phyloP scores from a whole-genome alignment of 2,888 invertebrate species.

The Watsonalla cultraria region DNA sequence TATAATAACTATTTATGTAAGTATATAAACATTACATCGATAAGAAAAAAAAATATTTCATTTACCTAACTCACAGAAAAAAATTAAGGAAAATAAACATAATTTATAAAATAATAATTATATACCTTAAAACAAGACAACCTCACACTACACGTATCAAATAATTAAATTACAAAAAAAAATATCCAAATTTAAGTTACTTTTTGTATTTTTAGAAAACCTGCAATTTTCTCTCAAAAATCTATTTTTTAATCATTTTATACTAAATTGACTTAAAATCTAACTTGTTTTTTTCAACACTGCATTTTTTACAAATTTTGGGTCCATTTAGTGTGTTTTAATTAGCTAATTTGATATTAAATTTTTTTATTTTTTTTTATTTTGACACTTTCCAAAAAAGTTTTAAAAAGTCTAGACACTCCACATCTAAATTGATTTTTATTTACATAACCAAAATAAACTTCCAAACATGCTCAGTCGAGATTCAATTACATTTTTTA shows the following conservation, averaged over 20 bases:
- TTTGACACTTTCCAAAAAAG: slow-evolving; percentile 13
- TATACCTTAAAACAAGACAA: slow-evolving; percentile 69
- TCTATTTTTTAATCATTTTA: slow-evolving; percentile 44
- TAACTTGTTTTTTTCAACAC: slow-evolving; percentile 49
- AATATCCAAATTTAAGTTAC: slow-evolving; percentile 20
- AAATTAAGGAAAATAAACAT: slow-evolving; percentile 45
- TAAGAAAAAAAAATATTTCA: slow-evolving; percentile 75
- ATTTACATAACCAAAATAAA: slow-evolving; percentile 47
- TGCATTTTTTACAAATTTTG: slow-evolving; percentile 61
- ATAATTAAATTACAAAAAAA: slow-evolving; percentile 23
- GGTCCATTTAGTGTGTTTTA: slow-evolving; percentile 57
- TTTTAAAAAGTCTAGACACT: slow-evolving; percentile 10
- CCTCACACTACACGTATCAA: slow-evolving; percentile 68
- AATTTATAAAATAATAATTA: slow-evolving; percentile 31
- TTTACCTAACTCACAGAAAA: slow-evolving; percentile 69
- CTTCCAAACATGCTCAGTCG: slow-evolving; percentile 25
- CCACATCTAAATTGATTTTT: slow-evolving; percentile 48
- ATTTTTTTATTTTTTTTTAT: slow-evolving; percentile 21
- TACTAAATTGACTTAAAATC: slow-evolving; percentile 45
- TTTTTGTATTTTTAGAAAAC: slow-evolving; percentile 25
- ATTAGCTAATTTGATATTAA: slow-evolving; percentile 32
- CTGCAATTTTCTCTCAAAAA: slow-evolving; percentile 39
- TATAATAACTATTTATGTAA: slow-evolving; percentile 79
- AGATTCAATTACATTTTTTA: slow-evolving; percentile 45
- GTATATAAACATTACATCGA: slow-evolving; percentile 77